These are phyloP conservation scores for Calephelis nemesis DNA, from an alignment of 1,140 invertebrate species.

Conservation along the genomic window DNA sequence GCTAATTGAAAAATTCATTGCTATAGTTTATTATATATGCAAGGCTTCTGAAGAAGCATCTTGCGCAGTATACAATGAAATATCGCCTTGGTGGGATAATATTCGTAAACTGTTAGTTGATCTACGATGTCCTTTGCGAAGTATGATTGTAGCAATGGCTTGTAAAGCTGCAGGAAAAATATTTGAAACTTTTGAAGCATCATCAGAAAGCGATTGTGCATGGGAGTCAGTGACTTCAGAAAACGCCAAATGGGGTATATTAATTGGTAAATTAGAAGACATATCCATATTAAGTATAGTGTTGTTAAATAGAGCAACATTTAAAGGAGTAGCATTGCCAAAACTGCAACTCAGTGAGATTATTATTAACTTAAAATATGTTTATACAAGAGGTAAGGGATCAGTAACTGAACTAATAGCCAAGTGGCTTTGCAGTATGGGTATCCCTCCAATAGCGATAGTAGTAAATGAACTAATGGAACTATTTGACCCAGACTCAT, in stretches of 20 bases:
- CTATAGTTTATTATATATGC: slow-evolving; percentile 69
- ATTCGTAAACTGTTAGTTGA: slow-evolving; percentile 85
- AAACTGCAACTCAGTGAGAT: slow-evolving; percentile 81
- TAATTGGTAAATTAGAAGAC: slow-evolving; percentile 94
- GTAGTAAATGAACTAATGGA: slow-evolving; percentile 62
- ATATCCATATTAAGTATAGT: slow-evolving; percentile 88
- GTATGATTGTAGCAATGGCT: slow-evolving; percentile 86
- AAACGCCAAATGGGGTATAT: slow-evolving; percentile 89
- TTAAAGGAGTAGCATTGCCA: slow-evolving; percentile 66
- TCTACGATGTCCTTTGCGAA: slow-evolving; percentile 84
- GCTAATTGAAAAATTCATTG: slow-evolving; percentile 77
- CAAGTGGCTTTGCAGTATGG: slow-evolving; percentile 87
- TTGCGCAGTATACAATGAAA: slow-evolving; percentile 81
- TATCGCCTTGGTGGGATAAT: slow-evolving; percentile 87
- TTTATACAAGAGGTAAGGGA: slow-evolving; percentile 90
- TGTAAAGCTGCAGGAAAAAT: slow-evolving; percentile 85
- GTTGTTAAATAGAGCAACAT: slow-evolving; percentile 79
- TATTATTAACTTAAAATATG: slow-evolving; percentile 85
- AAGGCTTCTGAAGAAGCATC: slow-evolving; percentile 62
- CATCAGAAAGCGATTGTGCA: slow-evolving; percentile 80
- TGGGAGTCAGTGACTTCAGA: slow-evolving; percentile 94
- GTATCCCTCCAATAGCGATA: slow-evolving; percentile 82
- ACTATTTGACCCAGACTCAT: slow-evolving; percentile 27
- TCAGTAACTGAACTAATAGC: slow-evolving; percentile 91
- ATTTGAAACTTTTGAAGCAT: slow-evolving; percentile 55